Percentiles rank a stretch among this genome's conserved stretches.
These are phyloP conservation scores for Drosophila pruinosa DNA, from an alignment of 1,140 invertebrate species.

Conservation along the genomic window DNA sequence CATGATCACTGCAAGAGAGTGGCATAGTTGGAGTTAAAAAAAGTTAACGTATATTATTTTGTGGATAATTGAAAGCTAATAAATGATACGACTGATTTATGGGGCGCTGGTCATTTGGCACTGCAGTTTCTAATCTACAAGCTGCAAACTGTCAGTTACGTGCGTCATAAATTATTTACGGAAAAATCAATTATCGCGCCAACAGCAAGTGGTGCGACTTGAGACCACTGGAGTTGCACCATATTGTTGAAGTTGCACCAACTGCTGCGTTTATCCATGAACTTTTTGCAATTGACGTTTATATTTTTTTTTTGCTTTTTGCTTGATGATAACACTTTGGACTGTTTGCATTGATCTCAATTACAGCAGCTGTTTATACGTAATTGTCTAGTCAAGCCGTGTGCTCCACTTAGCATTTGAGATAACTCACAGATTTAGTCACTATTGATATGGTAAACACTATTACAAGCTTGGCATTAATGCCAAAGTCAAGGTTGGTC, in stretches of 20 bases:
- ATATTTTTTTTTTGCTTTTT: slow-evolving; percentile 43
- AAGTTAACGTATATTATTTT: slow-evolving; percentile 39
- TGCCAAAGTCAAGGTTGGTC: slow-evolving; percentile 69
- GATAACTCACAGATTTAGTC: slow-evolving; percentile 12
- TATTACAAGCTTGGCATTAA: slow-evolving; percentile 40
- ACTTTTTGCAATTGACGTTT: slow-evolving; percentile 44
- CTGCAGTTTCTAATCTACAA: slow-evolving; percentile 71
- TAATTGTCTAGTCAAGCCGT: slow-evolving; percentile 11
- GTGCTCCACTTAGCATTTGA: slow-evolving; percentile 20
- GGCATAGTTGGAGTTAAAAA: slow-evolving; percentile 2
- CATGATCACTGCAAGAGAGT: slow-evolving; percentile 47
- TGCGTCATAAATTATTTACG: slow-evolving; percentile 81
- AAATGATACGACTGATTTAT: slow-evolving; percentile 72
- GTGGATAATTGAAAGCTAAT: slow-evolving; percentile 55
- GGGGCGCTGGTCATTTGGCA: slow-evolving; percentile 58
- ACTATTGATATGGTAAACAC: slow-evolving; percentile 26
- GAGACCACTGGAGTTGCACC: slow-evolving; percentile 10
- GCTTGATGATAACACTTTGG: slow-evolving; percentile 63
- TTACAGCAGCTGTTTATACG: slow-evolving; percentile 10
- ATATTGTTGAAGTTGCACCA: slow-evolving; percentile 22
- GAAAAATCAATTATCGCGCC: slow-evolving; percentile 78
- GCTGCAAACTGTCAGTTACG: slow-evolving; percentile 65
- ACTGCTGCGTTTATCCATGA: slow-evolving; percentile 11
- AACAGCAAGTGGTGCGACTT: slow-evolving; percentile 45
- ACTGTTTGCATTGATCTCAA: slow-evolving; percentile 33